Evolutionary conservation across 2,888 invertebrate species (phyloP).

Genomic region (Clepsis dumicolana): DNA sequence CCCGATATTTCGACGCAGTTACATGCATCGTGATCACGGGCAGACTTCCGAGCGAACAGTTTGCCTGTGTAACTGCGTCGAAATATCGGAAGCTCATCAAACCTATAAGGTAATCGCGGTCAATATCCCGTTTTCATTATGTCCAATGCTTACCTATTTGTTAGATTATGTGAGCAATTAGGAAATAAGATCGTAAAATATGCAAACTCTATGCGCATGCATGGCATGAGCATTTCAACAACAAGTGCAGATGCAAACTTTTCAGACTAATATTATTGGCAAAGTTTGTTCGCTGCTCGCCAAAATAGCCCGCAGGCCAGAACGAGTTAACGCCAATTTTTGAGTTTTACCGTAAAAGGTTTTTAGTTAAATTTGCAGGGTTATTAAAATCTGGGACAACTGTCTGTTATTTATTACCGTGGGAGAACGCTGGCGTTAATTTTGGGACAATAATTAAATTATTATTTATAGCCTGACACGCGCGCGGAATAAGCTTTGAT

Average conservation of each 20-base stretch:
- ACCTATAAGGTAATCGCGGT: too few species aligned
- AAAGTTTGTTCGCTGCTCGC: background rate
- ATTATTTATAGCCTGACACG: constrained; percentile 19
- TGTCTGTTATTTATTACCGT: constrained; percentile 10
- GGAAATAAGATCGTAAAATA: too few species aligned
- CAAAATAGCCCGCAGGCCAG: background rate
- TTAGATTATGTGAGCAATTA: too few species aligned
- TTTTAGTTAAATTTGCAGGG: constrained; percentile 2
- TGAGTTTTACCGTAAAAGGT: constrained; percentile 2
- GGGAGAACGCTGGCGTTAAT: constrained; percentile 3
- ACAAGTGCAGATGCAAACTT: background rate
- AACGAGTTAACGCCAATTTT: background rate
- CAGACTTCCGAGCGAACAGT: too few species aligned
- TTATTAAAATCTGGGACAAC: constrained; percentile 9
- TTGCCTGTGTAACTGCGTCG: too few species aligned
- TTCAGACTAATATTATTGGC: background rate
- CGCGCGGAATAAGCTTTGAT: background rate
- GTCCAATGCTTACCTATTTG: too few species aligned
- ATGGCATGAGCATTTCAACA: too few species aligned
- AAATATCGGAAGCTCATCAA: too few species aligned
- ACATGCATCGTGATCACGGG: too few species aligned
- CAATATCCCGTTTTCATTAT: too few species aligned
- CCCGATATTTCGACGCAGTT: too few species aligned
- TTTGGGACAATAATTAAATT: constrained; percentile 28
- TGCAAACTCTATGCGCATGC: too few species aligned